Base-by-base conservation (phyloP, 2,888 invertebrate genomes). In the Dicyrtomina minuta region DNA sequence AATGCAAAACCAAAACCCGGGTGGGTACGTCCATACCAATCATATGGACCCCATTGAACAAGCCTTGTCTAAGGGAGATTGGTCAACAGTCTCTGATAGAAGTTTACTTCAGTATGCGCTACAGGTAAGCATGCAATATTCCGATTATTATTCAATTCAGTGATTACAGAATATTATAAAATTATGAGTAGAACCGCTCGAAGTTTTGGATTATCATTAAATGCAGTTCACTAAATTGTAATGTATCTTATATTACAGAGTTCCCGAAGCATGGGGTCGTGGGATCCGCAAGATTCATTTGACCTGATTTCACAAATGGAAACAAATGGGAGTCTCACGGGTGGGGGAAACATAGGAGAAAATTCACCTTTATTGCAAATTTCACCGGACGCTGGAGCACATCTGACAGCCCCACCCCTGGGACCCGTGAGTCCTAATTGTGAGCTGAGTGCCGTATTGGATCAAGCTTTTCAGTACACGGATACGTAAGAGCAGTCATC, bases 221-320 rank as follows among this genome's bases (percentile, higher is more conserved):
- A 33, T 33, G 3, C 3, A 33, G 33, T 33, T n/a, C n/a, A 43
- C 4, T 46, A 41, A 46, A 53, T 59, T 59, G n/a, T n/a, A n/a
- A n/a, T n/a, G n/a, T n/a, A 26, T 17, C 39, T 59, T 2, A 26
- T 4, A 12, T 44, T 65, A 58, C 69, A 77, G 76, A 76, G 77
- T 65, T 70, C 78, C 12, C 71, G 76, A 51, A 77, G 68, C 59
- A 75, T 77, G 69, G 75, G 77, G 39, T 75, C 74, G 5, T 78
- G 78, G 78, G 77, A 78, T 69, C 78, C 78, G 43, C 78, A 78
- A 58, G 78, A 77, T 66, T 75, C 75, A 33, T 78, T 78, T 70
- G 77, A 77, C 72, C 71, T 78, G 59, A 78, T 78, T 61, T n/a
- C n/a, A n/a, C 76, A 78, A 55, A 75, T 74, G 66, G 76, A 75